These are phyloP conservation scores for Xiphophorus maculatus DNA, from an alignment of 2,113 vertebrate species.

Conservation along the genomic window DNA sequence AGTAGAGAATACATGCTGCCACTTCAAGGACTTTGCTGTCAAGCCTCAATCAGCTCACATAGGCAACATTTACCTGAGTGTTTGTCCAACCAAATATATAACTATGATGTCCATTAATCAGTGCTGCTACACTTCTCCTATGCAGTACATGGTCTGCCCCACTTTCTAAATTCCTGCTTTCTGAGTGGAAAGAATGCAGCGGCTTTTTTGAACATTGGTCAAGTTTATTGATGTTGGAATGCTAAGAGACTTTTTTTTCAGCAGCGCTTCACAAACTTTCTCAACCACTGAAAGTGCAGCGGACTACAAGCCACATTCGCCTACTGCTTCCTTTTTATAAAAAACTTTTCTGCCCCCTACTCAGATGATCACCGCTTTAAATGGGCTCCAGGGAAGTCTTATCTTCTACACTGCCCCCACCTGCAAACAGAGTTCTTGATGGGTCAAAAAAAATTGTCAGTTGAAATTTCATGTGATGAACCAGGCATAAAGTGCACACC, in stretches of 20 bases:
- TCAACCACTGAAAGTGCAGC: background rate
- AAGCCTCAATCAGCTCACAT: background rate
- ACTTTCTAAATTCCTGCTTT: slow-evolving; percentile 41
- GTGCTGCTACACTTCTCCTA: background rate
- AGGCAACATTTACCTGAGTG: background rate
- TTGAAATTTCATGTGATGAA: no score
- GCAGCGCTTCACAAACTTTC: background rate
- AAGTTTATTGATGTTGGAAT: slow-evolving; percentile 58
- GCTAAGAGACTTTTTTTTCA: slow-evolving; percentile 2
- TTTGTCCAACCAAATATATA: background rate
- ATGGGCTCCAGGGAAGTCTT: background rate
- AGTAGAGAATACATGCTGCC: background rate
- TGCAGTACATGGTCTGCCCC: slow-evolving; percentile 21
- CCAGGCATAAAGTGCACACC: no score
- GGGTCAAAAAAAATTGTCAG: no score
- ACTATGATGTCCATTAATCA: background rate
- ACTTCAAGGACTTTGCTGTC: slow-evolving; percentile 4
- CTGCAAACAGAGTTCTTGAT: no score
- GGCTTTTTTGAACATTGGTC: slow-evolving; percentile 31
- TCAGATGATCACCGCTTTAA: background rate
- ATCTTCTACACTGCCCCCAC: background rate
- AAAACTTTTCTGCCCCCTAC: background rate
- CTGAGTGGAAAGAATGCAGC: slow-evolving; percentile 51
- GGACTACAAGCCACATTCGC: background rate
- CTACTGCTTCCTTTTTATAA: background rate